Evolutionary conservation across 1,140 invertebrate species (phyloP), one percentile per base, ranked within the genome.

Genomic region (Lordiphosa clarofinis): DNA sequence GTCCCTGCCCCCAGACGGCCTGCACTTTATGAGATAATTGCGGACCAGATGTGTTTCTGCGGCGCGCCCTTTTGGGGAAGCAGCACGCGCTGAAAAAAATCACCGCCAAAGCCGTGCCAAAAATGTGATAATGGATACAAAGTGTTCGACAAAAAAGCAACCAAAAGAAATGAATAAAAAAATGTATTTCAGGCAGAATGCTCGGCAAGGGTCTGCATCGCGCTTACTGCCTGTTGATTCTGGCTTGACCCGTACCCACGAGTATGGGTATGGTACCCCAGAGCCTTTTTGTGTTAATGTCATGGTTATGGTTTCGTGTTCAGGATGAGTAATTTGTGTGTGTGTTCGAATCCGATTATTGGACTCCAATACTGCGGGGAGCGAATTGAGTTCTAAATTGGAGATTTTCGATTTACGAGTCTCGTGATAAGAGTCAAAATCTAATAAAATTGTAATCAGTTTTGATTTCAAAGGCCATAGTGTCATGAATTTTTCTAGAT

Each of bases 21-120:
- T 55, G 40, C 39, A 47, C 48, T 54, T 54, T 59, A 54, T 65
- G 50, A 60, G 56, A 65, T 65, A 65, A 65, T 65, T 65, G 62
- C 44, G 49, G 56, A 10, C 19, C 59, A 56, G 19, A 62, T 55
- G 43, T 35, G 42, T 42, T 43, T 44, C 56, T 46, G 33, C 33
- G 40, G 57, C 50, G 38, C 11, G 31, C 33, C 8, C 24, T 31
- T 21, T 52, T 44, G 21, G 48, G 19, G 24, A 39, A 43, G 42
- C 15, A 33, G 28, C 13, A n/a, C 11, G 31, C 19, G 28, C 1
- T 35, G 21, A 64, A 64, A 56, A 56, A 64, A 59, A 54, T 42
- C 31, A 24, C n/a, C 28, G 48, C 37, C 21, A 47, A 53, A 59
- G 10, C 35, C 15, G 39, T 42, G 61, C 21, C 24, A 37, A 65